Evolutionary conservation across 2,888 invertebrate species (phyloP).

Genomic region (Ephialtes manifestator): DNA sequence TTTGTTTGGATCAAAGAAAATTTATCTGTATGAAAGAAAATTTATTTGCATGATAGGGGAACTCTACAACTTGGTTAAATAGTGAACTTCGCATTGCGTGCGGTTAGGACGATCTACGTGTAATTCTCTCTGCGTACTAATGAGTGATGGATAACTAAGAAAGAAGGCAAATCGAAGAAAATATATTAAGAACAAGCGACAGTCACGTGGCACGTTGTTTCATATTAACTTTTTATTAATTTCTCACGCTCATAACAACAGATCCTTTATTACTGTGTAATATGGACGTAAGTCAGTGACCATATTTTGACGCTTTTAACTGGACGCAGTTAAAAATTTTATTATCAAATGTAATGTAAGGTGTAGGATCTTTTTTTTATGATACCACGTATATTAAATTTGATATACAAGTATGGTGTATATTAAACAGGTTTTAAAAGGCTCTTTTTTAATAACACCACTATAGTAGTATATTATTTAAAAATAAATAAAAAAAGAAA

Average conservation of each 20-base stretch:
- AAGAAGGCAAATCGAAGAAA: neutral
- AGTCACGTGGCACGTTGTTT: neutral
- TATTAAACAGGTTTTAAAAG: no score
- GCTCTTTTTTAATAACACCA: no score
- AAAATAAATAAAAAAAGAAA: no score
- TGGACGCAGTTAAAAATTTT: neutral
- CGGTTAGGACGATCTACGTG: neutral
- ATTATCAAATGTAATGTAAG: no score
- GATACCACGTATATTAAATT: no score
- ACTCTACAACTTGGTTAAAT: slow-evolving; percentile 76
- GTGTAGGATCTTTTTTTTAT: no score
- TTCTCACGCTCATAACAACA: neutral
- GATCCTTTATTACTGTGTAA: neutral
- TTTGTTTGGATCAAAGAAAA: no score
- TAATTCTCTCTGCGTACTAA: neutral
- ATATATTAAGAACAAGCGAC: slow-evolving; percentile 2
- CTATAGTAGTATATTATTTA: no score
- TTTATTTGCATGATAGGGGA: no score
- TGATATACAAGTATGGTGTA: no score
- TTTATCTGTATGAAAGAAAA: no score
- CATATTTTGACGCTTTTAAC: neutral
- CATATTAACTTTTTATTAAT: neutral
- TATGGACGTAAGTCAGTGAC: neutral
- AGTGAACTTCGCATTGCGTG: slow-evolving; percentile 27
- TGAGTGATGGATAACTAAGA: neutral